A percentile compares a stretch with the other conserved stretches of the same genome.
Evolutionary conservation across 2,113 vertebrate genomes (phyloP).

Genomic region (Lepus europaeus): DNA sequence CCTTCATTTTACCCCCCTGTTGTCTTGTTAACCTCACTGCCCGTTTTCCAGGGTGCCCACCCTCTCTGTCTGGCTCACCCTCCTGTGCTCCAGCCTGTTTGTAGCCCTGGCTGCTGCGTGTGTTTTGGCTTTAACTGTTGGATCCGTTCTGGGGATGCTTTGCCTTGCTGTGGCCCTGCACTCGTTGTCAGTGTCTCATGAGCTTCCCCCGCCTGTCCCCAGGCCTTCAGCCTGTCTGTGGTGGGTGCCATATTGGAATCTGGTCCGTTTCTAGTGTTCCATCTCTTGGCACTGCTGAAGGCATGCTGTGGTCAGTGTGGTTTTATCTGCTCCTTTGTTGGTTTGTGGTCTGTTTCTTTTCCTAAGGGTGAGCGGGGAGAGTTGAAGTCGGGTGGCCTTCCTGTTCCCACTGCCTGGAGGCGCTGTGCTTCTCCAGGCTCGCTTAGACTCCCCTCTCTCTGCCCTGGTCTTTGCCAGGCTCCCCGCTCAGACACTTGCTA

Average conservation of each 20-base stretch:
- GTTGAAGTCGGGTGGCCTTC: not conserved
- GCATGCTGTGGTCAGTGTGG: not conserved
- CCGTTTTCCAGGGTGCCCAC: not conserved
- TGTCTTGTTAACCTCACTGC: not conserved
- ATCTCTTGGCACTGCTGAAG: not conserved
- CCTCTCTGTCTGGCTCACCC: not conserved
- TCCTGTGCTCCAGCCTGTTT: not conserved
- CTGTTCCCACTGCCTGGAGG: not conserved
- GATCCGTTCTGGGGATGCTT: not conserved
- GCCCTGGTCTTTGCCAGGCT: not conserved
- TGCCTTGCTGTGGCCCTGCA: not conserved
- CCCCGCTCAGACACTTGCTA: not conserved
- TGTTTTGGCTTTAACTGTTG: not conserved
- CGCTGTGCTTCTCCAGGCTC: not conserved
- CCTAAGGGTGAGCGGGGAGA: not conserved
- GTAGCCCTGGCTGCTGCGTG: not conserved
- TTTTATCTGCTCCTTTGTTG: conserved; percentile 7
- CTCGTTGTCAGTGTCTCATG: not conserved
- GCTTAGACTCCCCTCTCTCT: not conserved
- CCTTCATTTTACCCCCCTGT: not conserved
- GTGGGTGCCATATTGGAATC: not conserved
- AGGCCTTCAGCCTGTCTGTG: not conserved
- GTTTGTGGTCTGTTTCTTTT: not conserved
- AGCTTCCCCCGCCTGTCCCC: not conserved
- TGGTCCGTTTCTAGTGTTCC: not conserved